Base-by-base conservation (phyloP, 2,888 invertebrate species). In the Apamea monoglypha region DNA sequence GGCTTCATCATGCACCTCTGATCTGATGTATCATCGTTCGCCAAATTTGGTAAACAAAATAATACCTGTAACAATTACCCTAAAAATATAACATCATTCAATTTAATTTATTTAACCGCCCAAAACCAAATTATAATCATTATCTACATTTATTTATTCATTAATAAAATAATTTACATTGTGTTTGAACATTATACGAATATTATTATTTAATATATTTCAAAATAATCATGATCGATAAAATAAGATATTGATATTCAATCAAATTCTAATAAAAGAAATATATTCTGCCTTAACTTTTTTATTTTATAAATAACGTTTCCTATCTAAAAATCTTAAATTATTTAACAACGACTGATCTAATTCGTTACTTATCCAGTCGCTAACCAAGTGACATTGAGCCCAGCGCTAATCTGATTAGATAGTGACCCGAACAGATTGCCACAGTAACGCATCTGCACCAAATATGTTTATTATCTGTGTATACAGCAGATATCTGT, bases 401-500 rank as follows among this genome's bases (percentile, higher is more conserved):
- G 80, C 84, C 87, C 83, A 70, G 82, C 76, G 86, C 84, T 88
- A 87, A 92, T 91, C 91, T 69, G 91, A 92, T 91, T 88, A 91
- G 91, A 91, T 92, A 91, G 74, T 76, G 84, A 83, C 84, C 84
- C 56, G 72, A 86, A 81, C 89, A 84, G 86, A 91, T 91, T 86
- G 84, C 70, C 47, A 29, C 80, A 67, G 47, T 80, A 66, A 69
- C 71, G 73, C 83, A 84, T 86, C 78, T 86, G 81, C 32, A 69
- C 74, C 59, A 70, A 85, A 85, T 70, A 59, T 36, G 29, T 79
- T 77, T 80, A 63, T 40, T 74, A 68, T 76, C 85, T 66, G 44
- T 83, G 53, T 74, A 68, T 25, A 56, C 7, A 50, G 12, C 53
- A 74, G 47, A 14, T 87, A 64, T 47, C 73, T 50, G 40, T 68